These are phyloP conservation scores for Notoglanidium macrostoma DNA, from an alignment of 2,797 vertebrate genomes.

Conservation along the genomic window DNA sequence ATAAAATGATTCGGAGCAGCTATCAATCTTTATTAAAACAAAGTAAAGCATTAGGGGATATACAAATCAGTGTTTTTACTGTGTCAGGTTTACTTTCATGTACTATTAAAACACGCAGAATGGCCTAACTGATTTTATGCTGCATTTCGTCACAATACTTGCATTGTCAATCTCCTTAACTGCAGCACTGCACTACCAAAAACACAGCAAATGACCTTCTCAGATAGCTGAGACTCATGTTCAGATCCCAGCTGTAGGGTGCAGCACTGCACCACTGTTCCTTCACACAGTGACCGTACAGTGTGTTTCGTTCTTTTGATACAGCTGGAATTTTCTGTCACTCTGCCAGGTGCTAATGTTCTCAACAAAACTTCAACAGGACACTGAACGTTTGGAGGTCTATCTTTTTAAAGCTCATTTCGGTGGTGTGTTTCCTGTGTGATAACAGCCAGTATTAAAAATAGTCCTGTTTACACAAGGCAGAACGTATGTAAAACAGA, in stretches of 20 bases:
- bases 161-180: not conserved
- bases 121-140: not conserved
- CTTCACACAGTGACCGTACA: not conserved
- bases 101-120: not conserved
- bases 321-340: not conserved
- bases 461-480: slow-evolving; percentile 52
- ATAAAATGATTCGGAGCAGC: not conserved
- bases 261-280: not conserved
- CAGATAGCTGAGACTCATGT: not conserved
- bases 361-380: slow-evolving; percentile 28
- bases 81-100: not conserved
- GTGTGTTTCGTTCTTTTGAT: not conserved
- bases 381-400: slow-evolving; percentile 28
- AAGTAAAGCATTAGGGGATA: not conserved
- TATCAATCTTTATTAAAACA: not conserved
- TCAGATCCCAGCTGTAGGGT: not conserved
- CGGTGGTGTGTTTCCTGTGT: slow-evolving; percentile 52
- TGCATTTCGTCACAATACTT: not conserved
- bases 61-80: not conserved
- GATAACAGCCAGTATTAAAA: slow-evolving; percentile 39
- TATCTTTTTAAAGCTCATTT: slow-evolving; percentile 35
- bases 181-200: not conserved
- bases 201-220: not conserved
- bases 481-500: slow-evolving; percentile 47
- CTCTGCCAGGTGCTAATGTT: slow-evolving; percentile 15